Base-by-base conservation (phyloP, 2,888 invertebrate genomes). In the Metopia argyrocephala region DNA sequence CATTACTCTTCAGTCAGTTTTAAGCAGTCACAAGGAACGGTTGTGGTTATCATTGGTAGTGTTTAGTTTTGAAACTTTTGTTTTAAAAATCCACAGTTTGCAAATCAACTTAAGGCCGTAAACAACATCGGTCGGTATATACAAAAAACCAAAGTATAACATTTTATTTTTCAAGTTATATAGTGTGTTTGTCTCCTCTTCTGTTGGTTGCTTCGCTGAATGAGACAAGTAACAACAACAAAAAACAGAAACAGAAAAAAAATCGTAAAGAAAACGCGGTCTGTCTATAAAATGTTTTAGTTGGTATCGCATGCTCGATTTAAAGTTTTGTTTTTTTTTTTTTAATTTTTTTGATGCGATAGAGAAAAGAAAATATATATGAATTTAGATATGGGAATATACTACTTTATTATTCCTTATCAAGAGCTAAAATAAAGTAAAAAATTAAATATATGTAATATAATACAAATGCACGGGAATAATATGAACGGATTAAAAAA, bases 1-100 rank as follows among this genome's bases (percentile, higher is more conserved):
- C 9, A 86, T 31, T 86, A 54, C 89, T 85, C 86, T 89, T 90
- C 86, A 89, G 89, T 90, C 89, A 89, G 87, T 87, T 89, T 88
- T 86, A 89, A 88, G 85, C 87, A 87, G 87, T 85, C 87, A 84
- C 85, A 83, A 85, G 85, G 85, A 86, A 83, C 87, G 90, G 87
- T 89, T 87, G 38, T 38, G 89, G 85, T 86, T 76, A 69, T n/a
- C n/a, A n/a, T 76, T 76, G 56, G 66, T 86, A 75, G 71, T 64
- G 66, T 59, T 78, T 62, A 38, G 31, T 38, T 78, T 68, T 57
- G 48, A 80, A 66, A 68, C 23, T 46, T 48, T 38, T 62, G 20
- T 48, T 20, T 57, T n/a, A 64, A 27, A 66, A 52, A 57, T 28
- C 73, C 69, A 71, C 64, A 73, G 69, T 76, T 74, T 75, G 38